These are phyloP conservation scores for Aplidium turbinatum DNA, from an alignment of 23 tunicate genomes.

Conservation along the genomic window DNA sequence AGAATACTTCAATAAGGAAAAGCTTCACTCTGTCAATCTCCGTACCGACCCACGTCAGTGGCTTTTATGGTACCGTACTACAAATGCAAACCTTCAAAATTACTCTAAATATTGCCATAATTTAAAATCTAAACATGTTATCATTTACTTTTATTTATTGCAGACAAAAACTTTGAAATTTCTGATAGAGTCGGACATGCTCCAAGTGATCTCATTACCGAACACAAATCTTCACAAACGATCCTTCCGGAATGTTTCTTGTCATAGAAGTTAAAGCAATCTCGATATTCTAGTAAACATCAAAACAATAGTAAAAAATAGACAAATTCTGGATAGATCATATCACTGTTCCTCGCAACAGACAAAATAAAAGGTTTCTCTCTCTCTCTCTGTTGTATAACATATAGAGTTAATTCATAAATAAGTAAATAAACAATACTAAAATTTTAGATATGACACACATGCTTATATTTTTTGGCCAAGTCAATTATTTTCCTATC, in stretches of 20 bases:
- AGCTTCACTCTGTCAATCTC: no score
- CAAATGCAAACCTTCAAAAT: background rate
- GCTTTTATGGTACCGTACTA: no score
- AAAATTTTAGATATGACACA: no score
- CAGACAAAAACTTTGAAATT: constrained; percentile 46
- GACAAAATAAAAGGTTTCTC: no score
- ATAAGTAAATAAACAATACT: no score
- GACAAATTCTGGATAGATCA: background rate
- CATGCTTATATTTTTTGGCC: no score
- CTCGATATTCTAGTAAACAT: constrained; percentile 63
- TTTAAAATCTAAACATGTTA: background rate
- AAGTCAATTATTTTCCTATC: no score
- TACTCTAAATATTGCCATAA: background rate
- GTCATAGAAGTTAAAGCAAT: constrained; percentile 88
- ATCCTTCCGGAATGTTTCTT: constrained; percentile 66
- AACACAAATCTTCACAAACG: constrained; percentile 44
- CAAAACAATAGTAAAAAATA: background rate
- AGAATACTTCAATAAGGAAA: no score
- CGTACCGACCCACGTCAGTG: no score
- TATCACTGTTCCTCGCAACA: background rate
- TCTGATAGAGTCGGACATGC: constrained; percentile 79
- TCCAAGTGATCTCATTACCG: constrained; percentile 90
- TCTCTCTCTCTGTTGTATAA: no score
- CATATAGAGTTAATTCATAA: no score
- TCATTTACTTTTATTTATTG: constrained; percentile 44